phyloP scores from a whole-genome alignment of 2,888 invertebrate species.

The Pachycephus smyrnensis region DNA sequence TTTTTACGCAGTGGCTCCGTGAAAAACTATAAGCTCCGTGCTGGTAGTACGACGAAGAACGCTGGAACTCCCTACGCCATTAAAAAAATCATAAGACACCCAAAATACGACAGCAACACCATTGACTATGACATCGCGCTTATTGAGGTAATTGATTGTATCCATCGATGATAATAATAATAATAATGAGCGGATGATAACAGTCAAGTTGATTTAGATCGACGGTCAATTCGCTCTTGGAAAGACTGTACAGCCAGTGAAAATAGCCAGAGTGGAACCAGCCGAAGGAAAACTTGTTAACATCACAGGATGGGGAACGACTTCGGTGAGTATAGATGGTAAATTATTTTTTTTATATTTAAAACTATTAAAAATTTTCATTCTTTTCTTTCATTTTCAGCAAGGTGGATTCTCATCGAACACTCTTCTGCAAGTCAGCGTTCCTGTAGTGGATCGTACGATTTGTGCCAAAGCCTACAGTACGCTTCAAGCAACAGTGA shows the following conservation, averaged over 20 bases:
- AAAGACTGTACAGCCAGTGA: conserved; percentile 12
- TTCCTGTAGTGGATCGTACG: conserved; percentile 16
- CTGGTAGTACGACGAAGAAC: neutral
- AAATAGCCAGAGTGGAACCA: conserved; percentile 10
- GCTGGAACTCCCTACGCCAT: conserved; percentile 15
- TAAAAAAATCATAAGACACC: conserved; percentile 54
- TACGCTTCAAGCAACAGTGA: conserved; percentile 28
- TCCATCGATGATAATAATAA: neutral
- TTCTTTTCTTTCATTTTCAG: neutral
- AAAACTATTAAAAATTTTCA: neutral
- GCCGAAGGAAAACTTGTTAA: conserved; percentile 5
- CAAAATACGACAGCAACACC: conserved; percentile 49
- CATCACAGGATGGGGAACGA: conserved; percentile 54
- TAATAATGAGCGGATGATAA: neutral
- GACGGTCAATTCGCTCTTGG: conserved; percentile 11
- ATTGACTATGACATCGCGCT: conserved; percentile 68
- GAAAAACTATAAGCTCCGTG: neutral
- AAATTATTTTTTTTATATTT: neutral
- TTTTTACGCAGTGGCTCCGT: neutral
- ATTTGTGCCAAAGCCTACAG: conserved; percentile 14
- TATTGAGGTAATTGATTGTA: conserved; percentile 51
- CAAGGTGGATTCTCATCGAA: conserved; percentile 13
- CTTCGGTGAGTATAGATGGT: conserved; percentile 35
- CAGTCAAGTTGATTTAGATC: neutral
- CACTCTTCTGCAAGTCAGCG: conserved; percentile 19